Conservation (phyloP, 1,140 invertebrate species). For the Charaxes varanes region DNA sequence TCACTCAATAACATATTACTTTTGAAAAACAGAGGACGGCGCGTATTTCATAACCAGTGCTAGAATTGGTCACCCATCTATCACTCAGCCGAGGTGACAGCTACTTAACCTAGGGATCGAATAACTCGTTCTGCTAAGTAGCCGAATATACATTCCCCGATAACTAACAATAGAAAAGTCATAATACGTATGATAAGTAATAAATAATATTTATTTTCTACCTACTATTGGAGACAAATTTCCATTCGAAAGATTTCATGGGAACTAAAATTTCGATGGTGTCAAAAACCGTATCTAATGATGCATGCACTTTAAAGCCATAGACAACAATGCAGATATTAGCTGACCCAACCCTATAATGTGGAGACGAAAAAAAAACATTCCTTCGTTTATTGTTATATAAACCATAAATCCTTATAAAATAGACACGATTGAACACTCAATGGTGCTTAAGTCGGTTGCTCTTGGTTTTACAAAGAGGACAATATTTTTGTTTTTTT, state of each 20-base stretch:
- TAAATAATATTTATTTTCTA: not conserved
- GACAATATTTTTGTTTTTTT: slow-evolving; percentile 52
- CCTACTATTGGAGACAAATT: not conserved
- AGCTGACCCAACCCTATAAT: slow-evolving; percentile 35
- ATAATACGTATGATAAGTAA: too few species aligned
- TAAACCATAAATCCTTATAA: slow-evolving; percentile 70
- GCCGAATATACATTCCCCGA: not conserved
- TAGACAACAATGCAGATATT: slow-evolving; percentile 43
- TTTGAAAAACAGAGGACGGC: too few species aligned
- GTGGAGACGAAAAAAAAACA: slow-evolving; percentile 21
- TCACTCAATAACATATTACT: too few species aligned
- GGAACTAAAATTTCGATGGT: slow-evolving; percentile 18
- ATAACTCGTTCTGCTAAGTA: too few species aligned
- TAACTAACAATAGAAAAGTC: not conserved
- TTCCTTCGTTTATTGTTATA: slow-evolving; percentile 68
- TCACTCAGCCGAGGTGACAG: too few species aligned
- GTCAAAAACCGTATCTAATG: slow-evolving; percentile 56
- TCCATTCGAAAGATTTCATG: slow-evolving; percentile 11
- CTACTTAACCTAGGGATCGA: too few species aligned
- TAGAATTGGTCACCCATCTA: too few species aligned
- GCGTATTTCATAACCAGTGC: too few species aligned
- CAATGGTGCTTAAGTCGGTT: slow-evolving; percentile 50
- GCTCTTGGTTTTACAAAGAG: slow-evolving; percentile 43
- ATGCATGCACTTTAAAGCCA: slow-evolving; percentile 39
- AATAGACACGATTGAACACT: slow-evolving; percentile 56